Evolutionary conservation across 2,113 vertebrate genomes (phyloP).

Genomic region (Empidonax alnorum): DNA sequence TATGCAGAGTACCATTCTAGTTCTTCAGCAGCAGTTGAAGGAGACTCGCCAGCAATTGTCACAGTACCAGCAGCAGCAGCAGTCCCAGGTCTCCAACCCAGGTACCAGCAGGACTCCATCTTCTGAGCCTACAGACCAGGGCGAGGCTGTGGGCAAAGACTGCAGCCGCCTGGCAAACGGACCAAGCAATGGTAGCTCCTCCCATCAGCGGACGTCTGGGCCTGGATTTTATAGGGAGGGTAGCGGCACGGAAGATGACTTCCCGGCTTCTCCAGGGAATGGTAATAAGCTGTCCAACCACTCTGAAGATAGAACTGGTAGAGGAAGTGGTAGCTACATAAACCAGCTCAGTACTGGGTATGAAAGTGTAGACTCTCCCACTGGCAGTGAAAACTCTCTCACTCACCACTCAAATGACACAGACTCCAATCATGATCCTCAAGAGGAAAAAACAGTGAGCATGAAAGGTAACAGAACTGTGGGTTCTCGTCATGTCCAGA

Average conservation of each 20-base stretch:
- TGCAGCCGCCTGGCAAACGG: conserved; percentile 94
- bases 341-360: conserved; percentile 96
- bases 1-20: conserved; percentile 99
- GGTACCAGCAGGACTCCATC: conserved; percentile 90
- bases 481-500: conserved; percentile 93
- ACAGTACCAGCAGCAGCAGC: conserved; percentile 86
- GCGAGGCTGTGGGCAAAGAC: conserved; percentile 85
- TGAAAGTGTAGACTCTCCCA: conserved; percentile 99
- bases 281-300: conserved; percentile 94
- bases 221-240: conserved; percentile 93
- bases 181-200: conserved; percentile 92
- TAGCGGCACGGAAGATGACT: conserved; percentile 91
- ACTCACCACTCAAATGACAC: conserved; percentile 98
- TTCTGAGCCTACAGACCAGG: conserved; percentile 79
- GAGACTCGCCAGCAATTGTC: conserved; percentile 91
- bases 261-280: conserved; percentile 88
- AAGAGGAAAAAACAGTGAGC: conserved; percentile 91
- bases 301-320: conserved; percentile 91
- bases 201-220: conserved; percentile 87
- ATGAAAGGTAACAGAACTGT: conserved; percentile 97
- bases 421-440: conserved; percentile 97
- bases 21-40: conserved; percentile 96
- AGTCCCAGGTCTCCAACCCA: conserved; percentile 74
- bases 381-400: conserved; percentile 97
- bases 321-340: conserved; percentile 86